Evolutionary conservation across 2,113 vertebrate species (phyloP).

Genomic region (Bubo scandiacus): DNA sequence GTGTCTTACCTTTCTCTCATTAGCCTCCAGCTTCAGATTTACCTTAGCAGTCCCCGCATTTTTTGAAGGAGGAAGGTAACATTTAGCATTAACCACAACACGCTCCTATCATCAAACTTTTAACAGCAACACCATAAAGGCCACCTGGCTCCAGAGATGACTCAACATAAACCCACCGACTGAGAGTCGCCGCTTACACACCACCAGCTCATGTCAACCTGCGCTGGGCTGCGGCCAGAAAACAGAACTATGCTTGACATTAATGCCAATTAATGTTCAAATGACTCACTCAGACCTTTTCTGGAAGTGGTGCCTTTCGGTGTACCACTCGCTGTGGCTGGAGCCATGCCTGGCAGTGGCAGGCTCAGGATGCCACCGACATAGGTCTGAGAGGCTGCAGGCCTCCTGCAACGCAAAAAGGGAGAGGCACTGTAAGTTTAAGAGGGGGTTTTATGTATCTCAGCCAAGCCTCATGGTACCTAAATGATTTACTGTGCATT

Average conservation of each 20-base stretch:
- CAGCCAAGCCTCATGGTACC: background rate
- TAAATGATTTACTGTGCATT: background rate
- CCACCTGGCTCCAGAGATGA: background rate
- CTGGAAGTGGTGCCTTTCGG: background rate
- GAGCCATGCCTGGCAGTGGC: background rate
- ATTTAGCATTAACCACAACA: background rate
- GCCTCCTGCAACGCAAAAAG: background rate
- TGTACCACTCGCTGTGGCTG: background rate
- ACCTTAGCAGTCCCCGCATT: background rate
- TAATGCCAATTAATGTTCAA: background rate
- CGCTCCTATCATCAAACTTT: background rate
- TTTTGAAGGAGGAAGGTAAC: background rate
- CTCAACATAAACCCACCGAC: background rate
- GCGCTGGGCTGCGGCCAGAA: background rate
- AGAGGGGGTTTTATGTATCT: background rate
- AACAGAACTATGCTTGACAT: background rate
- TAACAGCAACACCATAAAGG: background rate
- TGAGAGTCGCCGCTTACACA: background rate
- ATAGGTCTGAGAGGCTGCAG: background rate
- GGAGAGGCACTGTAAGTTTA: background rate
- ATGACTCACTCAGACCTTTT: background rate
- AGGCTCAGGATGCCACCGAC: background rate
- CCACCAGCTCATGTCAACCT: background rate
- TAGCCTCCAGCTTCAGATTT: background rate
- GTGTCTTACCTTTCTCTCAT: background rate